Conservation (phyloP, 2,888 invertebrate species). For the Falcaria lacertinaria region DNA sequence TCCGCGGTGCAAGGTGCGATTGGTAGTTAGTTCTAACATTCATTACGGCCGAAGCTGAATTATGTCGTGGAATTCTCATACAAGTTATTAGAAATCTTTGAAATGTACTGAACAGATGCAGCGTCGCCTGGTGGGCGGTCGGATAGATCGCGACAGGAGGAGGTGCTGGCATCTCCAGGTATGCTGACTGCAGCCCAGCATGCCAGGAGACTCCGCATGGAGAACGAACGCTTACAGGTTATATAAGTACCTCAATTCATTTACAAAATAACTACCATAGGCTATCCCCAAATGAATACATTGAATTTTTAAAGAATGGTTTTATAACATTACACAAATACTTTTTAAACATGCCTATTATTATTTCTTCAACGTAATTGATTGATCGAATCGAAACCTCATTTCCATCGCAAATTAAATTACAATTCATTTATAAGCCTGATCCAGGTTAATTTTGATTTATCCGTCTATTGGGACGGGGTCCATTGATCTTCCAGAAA, state of each 20-base stretch:
- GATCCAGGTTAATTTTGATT: not conserved
- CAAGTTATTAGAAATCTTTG: no score
- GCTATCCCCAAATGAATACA: no score
- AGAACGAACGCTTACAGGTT: conserved; percentile 87
- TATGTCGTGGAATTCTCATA: no score
- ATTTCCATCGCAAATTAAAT: conserved; percentile 6
- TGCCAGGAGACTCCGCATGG: conserved; percentile 82
- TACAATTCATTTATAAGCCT: conserved; percentile 3
- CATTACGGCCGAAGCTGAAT: no score
- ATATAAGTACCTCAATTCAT: no score
- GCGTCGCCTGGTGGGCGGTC: conserved; percentile 68
- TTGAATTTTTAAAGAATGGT: no score
- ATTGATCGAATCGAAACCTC: not conserved
- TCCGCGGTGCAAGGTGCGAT: no score
- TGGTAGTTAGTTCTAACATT: no score
- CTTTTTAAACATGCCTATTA: not conserved
- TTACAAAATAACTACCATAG: no score
- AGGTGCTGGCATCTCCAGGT: conserved; percentile 74
- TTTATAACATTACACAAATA: no score
- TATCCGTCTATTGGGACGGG: not conserved
- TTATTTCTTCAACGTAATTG: not conserved
- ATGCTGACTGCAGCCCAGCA: conserved; percentile 78
- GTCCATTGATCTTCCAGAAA: not conserved
- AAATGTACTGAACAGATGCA: conserved; percentile 41
- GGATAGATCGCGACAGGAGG: conserved; percentile 69